A percentile compares a stretch with the other conserved stretches of the same genome.
These are phyloP conservation scores for Charaxes varanes DNA, from an alignment of 1,140 invertebrate genomes.

Conservation along the genomic window DNA sequence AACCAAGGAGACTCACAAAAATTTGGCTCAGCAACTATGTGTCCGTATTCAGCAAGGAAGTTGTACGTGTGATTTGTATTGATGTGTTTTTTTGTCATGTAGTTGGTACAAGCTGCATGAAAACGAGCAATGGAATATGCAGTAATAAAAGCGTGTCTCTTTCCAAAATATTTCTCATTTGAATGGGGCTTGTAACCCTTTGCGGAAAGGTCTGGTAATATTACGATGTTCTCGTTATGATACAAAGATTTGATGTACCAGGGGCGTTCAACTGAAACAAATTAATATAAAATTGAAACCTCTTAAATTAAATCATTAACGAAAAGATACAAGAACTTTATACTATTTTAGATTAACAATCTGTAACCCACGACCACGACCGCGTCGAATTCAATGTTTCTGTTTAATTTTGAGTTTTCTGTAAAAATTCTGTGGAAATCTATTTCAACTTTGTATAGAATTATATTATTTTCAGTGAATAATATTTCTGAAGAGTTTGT, in stretches of 20 bases:
- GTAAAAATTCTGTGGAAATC: too few species aligned
- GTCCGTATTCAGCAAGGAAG: slow-evolving; percentile 24
- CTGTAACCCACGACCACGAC: too few species aligned
- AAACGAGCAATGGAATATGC: slow-evolving; percentile 38
- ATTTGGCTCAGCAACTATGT: slow-evolving; percentile 29
- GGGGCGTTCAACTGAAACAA: slow-evolving; percentile 30
- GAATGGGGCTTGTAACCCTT: slow-evolving; percentile 34
- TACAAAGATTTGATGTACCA: slow-evolving; percentile 39
- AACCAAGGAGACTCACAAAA: slow-evolving; percentile 42
- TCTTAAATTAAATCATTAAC: too few species aligned
- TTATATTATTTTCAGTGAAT: too few species aligned
- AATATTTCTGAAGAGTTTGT: too few species aligned
- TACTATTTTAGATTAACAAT: too few species aligned
- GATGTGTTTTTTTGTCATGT: slow-evolving; percentile 27
- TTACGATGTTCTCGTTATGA: slow-evolving; percentile 38
- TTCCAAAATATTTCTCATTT: slow-evolving; percentile 27
- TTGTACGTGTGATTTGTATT: slow-evolving; percentile 14
- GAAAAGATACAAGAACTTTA: too few species aligned
- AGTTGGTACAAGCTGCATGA: slow-evolving; percentile 47
- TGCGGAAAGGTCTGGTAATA: slow-evolving; percentile 39
- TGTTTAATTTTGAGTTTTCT: too few species aligned
- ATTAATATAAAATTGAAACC: not conserved
- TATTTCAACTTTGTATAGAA: too few species aligned
- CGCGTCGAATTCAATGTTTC: too few species aligned
- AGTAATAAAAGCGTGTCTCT: slow-evolving; percentile 29